Evolutionary conservation across 2,113 vertebrate species (phyloP), one percentile per base, ranked within the genome.

Genomic region (Clarias macrocephalus): DNA sequence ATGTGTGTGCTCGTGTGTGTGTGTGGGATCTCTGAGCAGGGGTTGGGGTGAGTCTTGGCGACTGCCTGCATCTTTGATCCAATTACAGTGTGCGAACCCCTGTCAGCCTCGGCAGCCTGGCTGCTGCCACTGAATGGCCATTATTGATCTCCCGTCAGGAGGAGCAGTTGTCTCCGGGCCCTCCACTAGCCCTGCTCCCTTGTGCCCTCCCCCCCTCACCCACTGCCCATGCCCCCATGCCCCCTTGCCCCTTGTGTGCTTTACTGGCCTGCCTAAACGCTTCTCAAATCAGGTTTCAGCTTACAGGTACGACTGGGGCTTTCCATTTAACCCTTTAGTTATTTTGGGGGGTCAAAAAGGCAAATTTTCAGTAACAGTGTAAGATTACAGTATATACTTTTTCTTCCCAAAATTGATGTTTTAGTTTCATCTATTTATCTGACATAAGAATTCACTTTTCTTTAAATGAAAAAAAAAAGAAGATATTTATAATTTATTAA

Each of bases 81-180:
- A 99, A 99, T 99, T 99, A 99, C 96, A 96, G 97, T 96, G 90
- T 96, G 93, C 96, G 96, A 96, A 96, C 96, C 96, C 96, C 97
- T 99, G 98, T 98, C 97, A 99, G 96, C 96, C 96, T 96, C 97
- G 96, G 95, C 97, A 97, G 97, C 96, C 96, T 95, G 96, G 96
- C 96, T 96, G 95, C 97, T 95, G 96, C 96, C 94, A 96, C 95
- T 96, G 93, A 94, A 96, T 97, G 96, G 97, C 98, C 97, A 95
- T 92, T 96, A 99, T 99, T 96, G 98, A 99, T 99, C 98, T 98
- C 96, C 97, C 98, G 98, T 99, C 98, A 99, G 95, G 90, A 91
- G 95, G 95, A 96, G 95, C 96, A 96, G 96, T 96, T 95, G 96
- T 96, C 96, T 95, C 95, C 95, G 95, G 93, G 79, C 83, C 83